phyloP scores from a whole-genome alignment of 2,113 vertebrate genomes.

The Recurvirostra avosetta region DNA sequence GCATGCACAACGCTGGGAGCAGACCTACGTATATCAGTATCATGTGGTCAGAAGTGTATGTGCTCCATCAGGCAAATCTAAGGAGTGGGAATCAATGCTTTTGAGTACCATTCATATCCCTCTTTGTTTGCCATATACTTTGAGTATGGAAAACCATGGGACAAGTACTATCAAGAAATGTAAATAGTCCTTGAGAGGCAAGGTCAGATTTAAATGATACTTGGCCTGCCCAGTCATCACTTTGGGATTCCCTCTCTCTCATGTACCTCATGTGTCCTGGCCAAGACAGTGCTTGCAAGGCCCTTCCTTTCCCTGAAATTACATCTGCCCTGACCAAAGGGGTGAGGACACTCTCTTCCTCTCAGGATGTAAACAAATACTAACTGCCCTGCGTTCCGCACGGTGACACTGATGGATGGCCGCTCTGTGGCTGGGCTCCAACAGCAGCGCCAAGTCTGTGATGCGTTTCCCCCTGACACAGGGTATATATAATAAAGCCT shows the following conservation, averaged over 20 bases:
- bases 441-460: background rate
- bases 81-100: background rate
- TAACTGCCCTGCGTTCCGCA: background rate
- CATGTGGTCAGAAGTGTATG: background rate
- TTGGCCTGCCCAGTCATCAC: background rate
- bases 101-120: background rate
- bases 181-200: background rate
- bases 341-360: slow-evolving; percentile 26
- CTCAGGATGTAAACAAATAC: slow-evolving; percentile 50
- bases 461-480: background rate
- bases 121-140: background rate
- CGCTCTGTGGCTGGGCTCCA: slow-evolving; percentile 24
- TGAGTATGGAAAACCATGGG: background rate
- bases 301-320: slow-evolving; percentile 48
- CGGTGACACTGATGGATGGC: background rate
- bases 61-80: background rate
- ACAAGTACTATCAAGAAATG: background rate
- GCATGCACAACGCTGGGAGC: background rate
- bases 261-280: background rate
- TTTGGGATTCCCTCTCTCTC: background rate
- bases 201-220: background rate
- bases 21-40: background rate
- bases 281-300: background rate
- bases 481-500: background rate
- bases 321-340: slow-evolving; percentile 1